Percentiles rank a stretch among this genome's conserved stretches.
phyloP scores from a whole-genome alignment of 2,888 invertebrate genomes.

The Seira ritae region DNA sequence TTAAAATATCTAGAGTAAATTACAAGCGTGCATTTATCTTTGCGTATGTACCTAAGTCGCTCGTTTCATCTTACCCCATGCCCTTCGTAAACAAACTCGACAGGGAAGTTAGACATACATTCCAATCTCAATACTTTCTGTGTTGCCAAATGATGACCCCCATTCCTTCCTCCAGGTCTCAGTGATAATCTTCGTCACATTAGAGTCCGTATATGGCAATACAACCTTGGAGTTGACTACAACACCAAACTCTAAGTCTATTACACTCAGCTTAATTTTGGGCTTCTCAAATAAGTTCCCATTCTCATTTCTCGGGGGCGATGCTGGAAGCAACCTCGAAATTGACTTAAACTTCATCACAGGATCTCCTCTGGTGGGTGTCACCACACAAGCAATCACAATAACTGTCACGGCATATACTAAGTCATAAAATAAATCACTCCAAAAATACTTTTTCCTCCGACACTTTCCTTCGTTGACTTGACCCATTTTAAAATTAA shows the following conservation, averaged over 20 bases:
- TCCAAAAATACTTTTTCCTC: background rate
- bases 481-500: background rate
- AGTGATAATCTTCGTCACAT: conserved; percentile 48
- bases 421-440: background rate
- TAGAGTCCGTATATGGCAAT: conserved; percentile 26
- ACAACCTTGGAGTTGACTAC: conserved; percentile 32
- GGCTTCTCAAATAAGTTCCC: conserved; percentile 27
- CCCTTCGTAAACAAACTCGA: conserved; percentile 64
- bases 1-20: background rate
- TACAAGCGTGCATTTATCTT: background rate
- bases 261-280: conserved; percentile 46
- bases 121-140: conserved; percentile 50
- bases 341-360: too few relatives aligned
- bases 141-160: conserved; percentile 11
- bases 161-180: conserved; percentile 49
- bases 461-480: background rate
- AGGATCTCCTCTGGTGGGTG: background rate
- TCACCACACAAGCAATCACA: background rate
- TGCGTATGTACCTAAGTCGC: too few relatives aligned
- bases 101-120: conserved; percentile 60
- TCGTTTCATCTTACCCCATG: conserved; percentile 56
- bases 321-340: too few relatives aligned
- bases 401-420: too few relatives aligned
- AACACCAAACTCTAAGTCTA: conserved; percentile 45
- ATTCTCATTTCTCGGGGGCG: background rate